Evolutionary conservation across 2,113 vertebrate species (phyloP).

Genomic region (Nycticorax nycticorax): DNA sequence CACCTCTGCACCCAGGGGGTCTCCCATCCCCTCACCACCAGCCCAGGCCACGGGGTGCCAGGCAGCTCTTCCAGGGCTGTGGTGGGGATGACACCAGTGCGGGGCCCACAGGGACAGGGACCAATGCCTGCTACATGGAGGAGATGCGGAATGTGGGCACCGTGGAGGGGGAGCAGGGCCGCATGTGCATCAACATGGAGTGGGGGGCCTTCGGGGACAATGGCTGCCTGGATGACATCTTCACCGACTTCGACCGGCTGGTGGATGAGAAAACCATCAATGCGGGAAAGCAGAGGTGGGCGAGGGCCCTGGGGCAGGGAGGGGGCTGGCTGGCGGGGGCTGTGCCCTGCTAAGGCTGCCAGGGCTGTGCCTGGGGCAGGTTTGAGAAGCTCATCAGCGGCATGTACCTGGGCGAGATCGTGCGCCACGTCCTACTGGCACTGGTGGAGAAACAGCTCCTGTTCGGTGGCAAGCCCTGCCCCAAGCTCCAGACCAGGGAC

Average conservation of each 20-base stretch:
- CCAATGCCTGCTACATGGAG: constrained; percentile 83
- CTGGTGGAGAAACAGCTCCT: constrained; percentile 62
- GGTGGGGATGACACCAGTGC: neutral
- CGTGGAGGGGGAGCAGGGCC: constrained; percentile 47
- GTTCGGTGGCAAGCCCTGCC: constrained; percentile 56
- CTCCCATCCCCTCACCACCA: neutral
- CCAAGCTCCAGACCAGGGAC: constrained; percentile 59
- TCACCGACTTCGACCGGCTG: constrained; percentile 60
- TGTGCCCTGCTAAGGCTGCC: neutral
- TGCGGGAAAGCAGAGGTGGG: constrained; percentile 74
- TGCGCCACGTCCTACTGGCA: constrained; percentile 72
- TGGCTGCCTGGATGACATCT: constrained; percentile 50
- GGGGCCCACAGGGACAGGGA: constrained; percentile 71
- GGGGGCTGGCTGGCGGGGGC: accelerated
- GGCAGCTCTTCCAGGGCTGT: neutral
- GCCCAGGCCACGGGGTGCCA: neutral
- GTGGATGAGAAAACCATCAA: constrained; percentile 76
- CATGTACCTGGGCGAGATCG: constrained; percentile 80
- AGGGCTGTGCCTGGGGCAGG: constrained; percentile 20
- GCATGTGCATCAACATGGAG: constrained; percentile 82
- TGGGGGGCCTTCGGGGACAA: constrained; percentile 83
- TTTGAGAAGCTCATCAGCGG: constrained; percentile 83
- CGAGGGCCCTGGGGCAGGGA: neutral
- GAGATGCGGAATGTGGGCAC: constrained; percentile 71
- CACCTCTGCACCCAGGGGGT: neutral